These are phyloP conservation scores for Macrobrachium nipponense DNA, from an alignment of 1,140 invertebrate genomes.

Conservation along the genomic window DNA sequence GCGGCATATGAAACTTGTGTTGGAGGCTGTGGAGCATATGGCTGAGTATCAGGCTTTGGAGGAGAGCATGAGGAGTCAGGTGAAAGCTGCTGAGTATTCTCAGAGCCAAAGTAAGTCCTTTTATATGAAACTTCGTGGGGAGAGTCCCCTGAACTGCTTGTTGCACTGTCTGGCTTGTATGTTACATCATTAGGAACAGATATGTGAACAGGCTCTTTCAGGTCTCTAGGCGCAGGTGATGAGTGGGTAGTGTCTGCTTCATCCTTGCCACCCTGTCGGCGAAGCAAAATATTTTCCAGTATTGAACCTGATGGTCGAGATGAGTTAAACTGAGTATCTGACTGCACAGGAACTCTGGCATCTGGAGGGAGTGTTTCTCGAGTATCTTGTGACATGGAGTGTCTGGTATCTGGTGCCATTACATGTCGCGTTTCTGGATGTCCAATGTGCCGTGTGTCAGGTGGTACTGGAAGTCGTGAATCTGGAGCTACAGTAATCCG, in stretches of 20 bases:
- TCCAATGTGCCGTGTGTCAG: constrained; percentile 49
- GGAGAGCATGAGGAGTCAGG: constrained; percentile 66
- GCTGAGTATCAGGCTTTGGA: constrained; percentile 68
- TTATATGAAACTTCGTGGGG: constrained; percentile 43
- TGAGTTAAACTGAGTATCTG: constrained; percentile 51
- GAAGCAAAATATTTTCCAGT: constrained; percentile 60
- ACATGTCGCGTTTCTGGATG: constrained; percentile 52
- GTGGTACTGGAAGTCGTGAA: constrained; percentile 58
- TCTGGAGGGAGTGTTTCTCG: constrained; percentile 57
- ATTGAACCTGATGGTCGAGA: constrained; percentile 56
- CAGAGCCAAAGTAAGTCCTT: constrained; percentile 39
- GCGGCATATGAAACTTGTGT: constrained; percentile 38
- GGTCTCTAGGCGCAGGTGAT: constrained; percentile 31
- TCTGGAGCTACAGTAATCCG: constrained; percentile 60
- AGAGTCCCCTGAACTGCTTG: constrained; percentile 20
- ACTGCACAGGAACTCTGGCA: constrained; percentile 38
- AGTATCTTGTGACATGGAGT: constrained; percentile 50
- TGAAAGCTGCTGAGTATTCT: constrained; percentile 51
- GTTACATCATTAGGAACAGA: constrained; percentile 52
- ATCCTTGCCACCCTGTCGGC: constrained; percentile 55
- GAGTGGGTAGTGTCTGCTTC: constrained; percentile 51
- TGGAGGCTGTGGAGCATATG: constrained; percentile 73
- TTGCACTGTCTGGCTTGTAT: constrained; percentile 55
- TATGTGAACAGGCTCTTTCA: constrained; percentile 59
- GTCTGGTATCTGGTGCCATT: constrained; percentile 53